These are phyloP conservation scores for Meteorus colon DNA, from an alignment of 2,888 invertebrate species.

Conservation along the genomic window DNA sequence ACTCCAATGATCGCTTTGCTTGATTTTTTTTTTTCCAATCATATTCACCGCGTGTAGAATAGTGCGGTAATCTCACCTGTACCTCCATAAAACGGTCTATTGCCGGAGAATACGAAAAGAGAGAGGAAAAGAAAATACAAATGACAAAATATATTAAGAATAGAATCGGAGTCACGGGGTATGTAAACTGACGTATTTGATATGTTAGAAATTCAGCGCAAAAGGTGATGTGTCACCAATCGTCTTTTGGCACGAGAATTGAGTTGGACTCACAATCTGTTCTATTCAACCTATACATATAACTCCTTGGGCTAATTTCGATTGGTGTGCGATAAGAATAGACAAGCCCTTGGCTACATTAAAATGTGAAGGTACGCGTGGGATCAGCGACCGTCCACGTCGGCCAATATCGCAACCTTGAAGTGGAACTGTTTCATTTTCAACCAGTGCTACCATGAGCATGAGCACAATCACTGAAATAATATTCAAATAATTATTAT, in stretches of 20 bases:
- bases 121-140: neutral
- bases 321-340: slow-evolving; percentile 33
- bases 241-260: neutral
- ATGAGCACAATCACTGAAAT: neutral
- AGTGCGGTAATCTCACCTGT: neutral
- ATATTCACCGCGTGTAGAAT: neutral
- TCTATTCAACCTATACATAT: slow-evolving; percentile 12
- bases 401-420: slow-evolving; percentile 44
- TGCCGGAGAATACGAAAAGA: neutral
- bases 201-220: neutral
- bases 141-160: neutral
- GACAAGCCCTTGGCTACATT: slow-evolving; percentile 35
- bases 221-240: slow-evolving; percentile 6
- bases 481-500: neutral
- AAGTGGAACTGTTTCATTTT: slow-evolving; percentile 15
- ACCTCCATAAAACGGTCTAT: neutral
- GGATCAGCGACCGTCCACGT: slow-evolving; percentile 45
- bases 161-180: neutral
- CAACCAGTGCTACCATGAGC: neutral
- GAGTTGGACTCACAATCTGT: neutral
- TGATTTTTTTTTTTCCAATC: neutral
- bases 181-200: neutral
- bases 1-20: slow-evolving; percentile 13
- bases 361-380: slow-evolving; percentile 33
- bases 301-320: slow-evolving; percentile 38